Percentiles rank a stretch among this genome's conserved stretches.
phyloP scores from a whole-genome alignment of 2,888 invertebrate species.

The Antheraea assamensis region DNA sequence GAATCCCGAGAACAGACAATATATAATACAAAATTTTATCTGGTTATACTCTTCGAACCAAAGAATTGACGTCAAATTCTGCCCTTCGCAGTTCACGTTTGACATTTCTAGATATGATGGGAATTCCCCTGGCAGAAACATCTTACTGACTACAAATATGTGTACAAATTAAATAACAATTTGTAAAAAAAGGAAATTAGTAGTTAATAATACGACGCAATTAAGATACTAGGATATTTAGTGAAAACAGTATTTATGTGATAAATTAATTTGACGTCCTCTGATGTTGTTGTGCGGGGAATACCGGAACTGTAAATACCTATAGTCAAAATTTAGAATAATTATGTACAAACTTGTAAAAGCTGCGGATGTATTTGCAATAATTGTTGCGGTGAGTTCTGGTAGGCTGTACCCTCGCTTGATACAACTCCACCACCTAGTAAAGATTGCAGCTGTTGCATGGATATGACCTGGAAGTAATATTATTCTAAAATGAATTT shows the following conservation, averaged over 20 bases:
- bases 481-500: no score
- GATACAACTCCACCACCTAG: constrained; percentile 75
- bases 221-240: background rate
- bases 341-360: constrained; percentile 59
- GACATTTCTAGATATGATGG: background rate
- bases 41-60: no score
- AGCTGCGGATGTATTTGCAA: constrained; percentile 76
- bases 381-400: constrained; percentile 72
- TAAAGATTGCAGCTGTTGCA: constrained; percentile 82
- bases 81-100: background rate
- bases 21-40: no score
- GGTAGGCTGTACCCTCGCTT: constrained; percentile 73
- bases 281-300: background rate
- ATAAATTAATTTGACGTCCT: background rate
- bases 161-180: background rate
- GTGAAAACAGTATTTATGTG: background rate
- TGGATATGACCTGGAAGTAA: constrained; percentile 71
- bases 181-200: no score
- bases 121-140: background rate
- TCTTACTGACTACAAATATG: background rate
- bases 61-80: background rate
- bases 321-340: constrained; percentile 13
- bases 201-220: background rate
- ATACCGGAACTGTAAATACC: no score
- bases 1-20: no score